A percentile compares a stretch with the other conserved stretches of the same genome.
These are phyloP conservation scores for Cabera pusaria DNA, from an alignment of 2,888 invertebrate genomes.

Conservation along the genomic window DNA sequence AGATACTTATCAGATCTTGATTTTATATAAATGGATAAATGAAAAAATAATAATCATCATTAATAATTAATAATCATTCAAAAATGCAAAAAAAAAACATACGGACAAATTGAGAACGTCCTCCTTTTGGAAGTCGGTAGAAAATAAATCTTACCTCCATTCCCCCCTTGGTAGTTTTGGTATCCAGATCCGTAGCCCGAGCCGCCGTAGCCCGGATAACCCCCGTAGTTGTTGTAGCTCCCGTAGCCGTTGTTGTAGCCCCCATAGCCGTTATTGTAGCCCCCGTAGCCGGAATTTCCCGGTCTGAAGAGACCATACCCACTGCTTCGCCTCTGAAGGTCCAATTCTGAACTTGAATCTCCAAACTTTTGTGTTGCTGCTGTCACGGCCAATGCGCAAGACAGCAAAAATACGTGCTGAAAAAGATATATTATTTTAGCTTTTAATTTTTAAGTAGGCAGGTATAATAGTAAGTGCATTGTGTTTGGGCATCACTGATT, in stretches of 20 bases:
- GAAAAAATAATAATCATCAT: too few relatives aligned
- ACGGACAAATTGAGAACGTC: too few relatives aligned
- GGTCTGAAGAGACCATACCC: slow-evolving; percentile 65
- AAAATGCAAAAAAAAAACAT: too few relatives aligned
- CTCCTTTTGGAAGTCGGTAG: too few relatives aligned
- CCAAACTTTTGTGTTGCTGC: slow-evolving; percentile 50
- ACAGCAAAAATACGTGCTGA: slow-evolving; percentile 56
- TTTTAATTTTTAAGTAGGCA: too few relatives aligned
- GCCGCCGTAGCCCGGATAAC: slow-evolving; percentile 29
- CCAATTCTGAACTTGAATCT: slow-evolving; percentile 50
- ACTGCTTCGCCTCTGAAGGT: slow-evolving; percentile 51
- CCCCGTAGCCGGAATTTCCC: slow-evolving; percentile 38
- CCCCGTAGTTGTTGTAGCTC: slow-evolving; percentile 34
- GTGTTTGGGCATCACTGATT: too few relatives aligned
- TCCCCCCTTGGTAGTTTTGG: slow-evolving; percentile 28
- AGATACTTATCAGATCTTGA: too few relatives aligned
- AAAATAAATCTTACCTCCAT: slow-evolving; percentile 15
- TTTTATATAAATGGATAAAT: too few relatives aligned
- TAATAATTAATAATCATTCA: too few relatives aligned
- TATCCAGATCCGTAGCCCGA: slow-evolving; percentile 32
- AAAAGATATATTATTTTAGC: slow-evolving; percentile 36
- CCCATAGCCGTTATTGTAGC: slow-evolving; percentile 39
- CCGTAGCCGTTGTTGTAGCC: slow-evolving; percentile 36
- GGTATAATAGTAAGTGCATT: too few relatives aligned
- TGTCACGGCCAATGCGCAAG: slow-evolving; percentile 55